phyloP scores from a whole-genome alignment of 2,113 vertebrate genomes.

The Hemiscyllium ocellatum region DNA sequence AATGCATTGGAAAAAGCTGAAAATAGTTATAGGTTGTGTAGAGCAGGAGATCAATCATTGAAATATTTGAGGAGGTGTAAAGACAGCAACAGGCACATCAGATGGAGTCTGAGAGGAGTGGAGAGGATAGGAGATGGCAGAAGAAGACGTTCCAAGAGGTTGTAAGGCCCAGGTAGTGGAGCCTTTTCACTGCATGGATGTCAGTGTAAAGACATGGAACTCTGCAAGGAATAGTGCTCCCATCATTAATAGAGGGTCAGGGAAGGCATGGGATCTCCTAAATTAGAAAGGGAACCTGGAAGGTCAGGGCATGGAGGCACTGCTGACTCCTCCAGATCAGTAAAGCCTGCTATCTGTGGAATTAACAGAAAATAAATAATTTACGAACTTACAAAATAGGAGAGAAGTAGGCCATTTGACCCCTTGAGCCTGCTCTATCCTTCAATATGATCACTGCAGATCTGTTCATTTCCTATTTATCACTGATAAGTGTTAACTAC shows the following conservation, averaged over 20 bases:
- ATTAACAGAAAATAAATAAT: too few species aligned
- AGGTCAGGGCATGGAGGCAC: not conserved
- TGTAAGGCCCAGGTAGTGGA: not conserved
- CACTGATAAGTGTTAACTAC: too few species aligned
- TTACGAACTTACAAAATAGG: too few species aligned
- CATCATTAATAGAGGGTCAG: not conserved
- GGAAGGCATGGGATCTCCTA: not conserved
- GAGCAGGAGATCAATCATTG: not conserved
- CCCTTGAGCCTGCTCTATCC: too few species aligned
- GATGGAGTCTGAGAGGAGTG: not conserved
- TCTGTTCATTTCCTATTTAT: too few species aligned
- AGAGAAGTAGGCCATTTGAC: too few species aligned
- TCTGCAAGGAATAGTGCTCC: not conserved
- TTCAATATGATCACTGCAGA: too few species aligned
- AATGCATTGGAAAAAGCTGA: not conserved
- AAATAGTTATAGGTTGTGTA: not conserved
- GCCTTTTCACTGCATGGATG: not conserved
- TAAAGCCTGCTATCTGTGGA: not conserved
- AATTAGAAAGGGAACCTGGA: not conserved
- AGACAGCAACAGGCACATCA: not conserved
- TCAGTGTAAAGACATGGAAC: not conserved
- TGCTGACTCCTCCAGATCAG: not conserved
- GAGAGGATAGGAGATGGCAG: not conserved
- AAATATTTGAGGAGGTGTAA: not conserved
- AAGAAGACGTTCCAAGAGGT: not conserved